These are phyloP conservation scores for Leptothorax acervorum DNA, from an alignment of 2,888 invertebrate species.

Conservation along the genomic window DNA sequence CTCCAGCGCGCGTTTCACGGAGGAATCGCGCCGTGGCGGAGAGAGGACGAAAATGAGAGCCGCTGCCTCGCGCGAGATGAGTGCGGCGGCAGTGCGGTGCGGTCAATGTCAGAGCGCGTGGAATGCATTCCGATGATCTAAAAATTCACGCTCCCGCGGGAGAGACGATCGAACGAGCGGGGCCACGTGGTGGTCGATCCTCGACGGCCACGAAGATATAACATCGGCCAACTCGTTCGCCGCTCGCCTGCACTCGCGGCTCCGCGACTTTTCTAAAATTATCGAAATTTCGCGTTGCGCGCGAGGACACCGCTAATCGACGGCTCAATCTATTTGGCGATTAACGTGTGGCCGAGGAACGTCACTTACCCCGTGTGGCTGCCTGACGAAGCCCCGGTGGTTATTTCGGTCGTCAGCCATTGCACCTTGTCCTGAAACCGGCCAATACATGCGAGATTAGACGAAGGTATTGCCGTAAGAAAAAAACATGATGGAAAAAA, in stretches of 20 bases:
- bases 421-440: constrained; percentile 77
- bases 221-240: not conserved
- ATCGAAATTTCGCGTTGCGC: constrained; percentile 20
- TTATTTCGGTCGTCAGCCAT: constrained; percentile 82
- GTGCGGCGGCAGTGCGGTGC: constrained; percentile 1
- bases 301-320: constrained; percentile 24
- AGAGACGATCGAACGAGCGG: constrained; percentile 20
- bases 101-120: constrained; percentile 29
- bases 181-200: constrained; percentile 28
- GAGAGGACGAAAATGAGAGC: not conserved
- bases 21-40: not conserved
- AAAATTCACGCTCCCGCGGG: constrained; percentile 34
- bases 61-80: constrained; percentile 20
- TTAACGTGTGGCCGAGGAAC: constrained; percentile 19
- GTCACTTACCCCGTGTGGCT: constrained; percentile 80
- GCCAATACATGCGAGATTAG: constrained; percentile 31
- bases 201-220: constrained; percentile 1
- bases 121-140: constrained; percentile 39
- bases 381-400: constrained; percentile 80
- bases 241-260: not conserved
- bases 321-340: constrained; percentile 43
- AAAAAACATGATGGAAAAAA: not conserved
- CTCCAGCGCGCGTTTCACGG: not conserved
- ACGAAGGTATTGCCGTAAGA: not conserved
- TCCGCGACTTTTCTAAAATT: constrained; percentile 37